phyloP scores from a whole-genome alignment of 2,888 invertebrate genomes.

The Sphaerophoria rueppellii region DNA sequence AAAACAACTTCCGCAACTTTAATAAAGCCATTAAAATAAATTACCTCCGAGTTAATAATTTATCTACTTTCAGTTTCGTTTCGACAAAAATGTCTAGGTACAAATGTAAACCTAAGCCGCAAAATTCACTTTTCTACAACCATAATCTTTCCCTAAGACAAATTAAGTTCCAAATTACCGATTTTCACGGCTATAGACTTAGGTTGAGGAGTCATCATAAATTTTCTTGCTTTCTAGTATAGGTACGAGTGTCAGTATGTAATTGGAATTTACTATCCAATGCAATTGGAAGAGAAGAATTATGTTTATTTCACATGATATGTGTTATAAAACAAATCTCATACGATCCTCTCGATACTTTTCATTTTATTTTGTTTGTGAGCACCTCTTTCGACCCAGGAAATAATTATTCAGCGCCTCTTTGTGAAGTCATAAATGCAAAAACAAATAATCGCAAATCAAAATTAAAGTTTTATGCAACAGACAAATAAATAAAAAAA shows the following conservation, averaged over 20 bases:
- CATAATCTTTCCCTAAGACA: background rate
- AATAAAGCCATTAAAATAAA: too few relatives aligned
- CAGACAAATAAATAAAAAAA: background rate
- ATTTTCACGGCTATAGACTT: background rate
- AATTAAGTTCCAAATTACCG: conserved; percentile 1
- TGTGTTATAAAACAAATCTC: background rate
- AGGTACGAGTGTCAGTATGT: background rate
- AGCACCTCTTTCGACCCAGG: conserved; percentile 24
- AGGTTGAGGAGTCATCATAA: background rate
- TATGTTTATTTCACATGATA: conserved; percentile 3
- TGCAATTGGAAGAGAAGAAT: too few relatives aligned
- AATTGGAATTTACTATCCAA: background rate
- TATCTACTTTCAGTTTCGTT: too few relatives aligned
- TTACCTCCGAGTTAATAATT: too few relatives aligned
- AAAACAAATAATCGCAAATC: conserved; percentile 34
- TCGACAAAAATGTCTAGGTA: too few relatives aligned
- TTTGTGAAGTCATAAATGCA: conserved; percentile 38
- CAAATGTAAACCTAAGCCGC: too few relatives aligned
- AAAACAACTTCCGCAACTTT: too few relatives aligned
- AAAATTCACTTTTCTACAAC: too few relatives aligned
- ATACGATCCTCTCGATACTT: background rate
- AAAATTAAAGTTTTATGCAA: conserved; percentile 16
- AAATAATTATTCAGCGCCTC: conserved; percentile 24
- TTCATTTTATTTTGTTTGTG: background rate
- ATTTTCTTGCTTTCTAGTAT: background rate